Conservation (phyloP, 2,797 vertebrate species). For the Nasua narica region DNA sequence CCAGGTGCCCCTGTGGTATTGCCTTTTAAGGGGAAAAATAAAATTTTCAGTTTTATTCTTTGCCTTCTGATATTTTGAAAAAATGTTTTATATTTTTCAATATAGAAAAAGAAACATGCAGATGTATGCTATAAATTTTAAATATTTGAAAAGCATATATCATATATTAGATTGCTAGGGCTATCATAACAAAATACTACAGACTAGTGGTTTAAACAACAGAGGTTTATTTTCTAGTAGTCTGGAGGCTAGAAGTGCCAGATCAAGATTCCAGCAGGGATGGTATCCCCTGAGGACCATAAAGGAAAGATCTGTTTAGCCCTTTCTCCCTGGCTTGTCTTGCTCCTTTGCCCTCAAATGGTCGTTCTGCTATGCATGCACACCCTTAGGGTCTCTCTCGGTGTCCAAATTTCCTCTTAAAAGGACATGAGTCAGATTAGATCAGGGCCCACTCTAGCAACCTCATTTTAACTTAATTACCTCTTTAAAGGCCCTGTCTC, state of each 20-base stretch:
- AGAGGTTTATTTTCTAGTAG: background rate
- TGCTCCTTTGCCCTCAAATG: background rate
- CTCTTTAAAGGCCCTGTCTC: background rate
- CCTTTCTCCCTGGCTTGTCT: background rate
- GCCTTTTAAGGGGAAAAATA: constrained; percentile 18
- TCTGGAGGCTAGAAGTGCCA: background rate
- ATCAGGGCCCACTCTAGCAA: background rate
- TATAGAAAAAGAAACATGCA: background rate
- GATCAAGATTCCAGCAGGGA: background rate
- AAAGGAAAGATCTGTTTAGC: background rate
- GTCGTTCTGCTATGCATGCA: background rate
- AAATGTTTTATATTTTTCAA: constrained; percentile 5
- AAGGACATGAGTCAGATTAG: background rate
- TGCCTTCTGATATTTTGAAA: constrained; percentile 24
- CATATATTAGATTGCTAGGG: background rate
- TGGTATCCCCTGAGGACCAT: background rate
- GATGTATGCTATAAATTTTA: background rate
- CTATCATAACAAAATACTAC: background rate
- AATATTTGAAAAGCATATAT: constrained; percentile 16
- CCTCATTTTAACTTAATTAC: background rate
- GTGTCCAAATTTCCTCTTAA: background rate
- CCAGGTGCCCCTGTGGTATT: background rate
- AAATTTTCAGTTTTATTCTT: background rate
- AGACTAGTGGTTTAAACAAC: background rate
- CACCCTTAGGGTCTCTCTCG: background rate